Evolutionary conservation across 2,888 invertebrate genomes (phyloP), one percentile per base, ranked within the genome.

Genomic region (Amphipoea oculea): DNA sequence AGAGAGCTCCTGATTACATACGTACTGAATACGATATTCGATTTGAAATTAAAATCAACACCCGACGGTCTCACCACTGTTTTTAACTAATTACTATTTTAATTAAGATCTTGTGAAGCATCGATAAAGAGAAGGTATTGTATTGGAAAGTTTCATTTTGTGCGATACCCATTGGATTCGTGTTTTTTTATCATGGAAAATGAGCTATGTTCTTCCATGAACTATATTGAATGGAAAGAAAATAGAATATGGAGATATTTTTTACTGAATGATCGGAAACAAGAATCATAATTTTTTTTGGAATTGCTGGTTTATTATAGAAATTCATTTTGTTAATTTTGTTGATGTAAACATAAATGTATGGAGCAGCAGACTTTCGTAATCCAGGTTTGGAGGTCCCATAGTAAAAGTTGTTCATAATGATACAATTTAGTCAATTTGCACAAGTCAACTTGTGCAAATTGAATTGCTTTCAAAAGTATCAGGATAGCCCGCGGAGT

Each of bases 11-110:
- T 88, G 71, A 88, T 89, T 85, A 86, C 82, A 73, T 83, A 85
- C 84, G 81, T 81, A 82, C 75, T 73, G 78, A 83, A 79, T 79
- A 85, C 86, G 82, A 85, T 85, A 87, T 87, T 90, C 83, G 78
- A 89, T 88, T 87, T 81, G 68, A 85, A 90, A 86, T 90, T 89
- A 88, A 90, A 90, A 90, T 86, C 89, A 86, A 88, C 87, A 84
- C 69, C 17, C 65, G 29, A 51, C 66, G 73, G 54, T 75, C 73
- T 73, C 48, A 48, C 48, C 57, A 76, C 72, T 87, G 81, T 88
- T 87, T 88, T 84, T 71, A 79, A 83, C 73, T 86, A 87, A 87
- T 89, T 89, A 83, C 76, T 83, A 77, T 89, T 86, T 86, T 73
- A 81, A 85, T 88, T 79, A 74, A 82, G 57, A 68, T 70, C 78